Percentiles rank a stretch among this genome's conserved stretches.
phyloP scores from a whole-genome alignment of 2,888 invertebrate species.

The Stegana nigrithorax region DNA sequence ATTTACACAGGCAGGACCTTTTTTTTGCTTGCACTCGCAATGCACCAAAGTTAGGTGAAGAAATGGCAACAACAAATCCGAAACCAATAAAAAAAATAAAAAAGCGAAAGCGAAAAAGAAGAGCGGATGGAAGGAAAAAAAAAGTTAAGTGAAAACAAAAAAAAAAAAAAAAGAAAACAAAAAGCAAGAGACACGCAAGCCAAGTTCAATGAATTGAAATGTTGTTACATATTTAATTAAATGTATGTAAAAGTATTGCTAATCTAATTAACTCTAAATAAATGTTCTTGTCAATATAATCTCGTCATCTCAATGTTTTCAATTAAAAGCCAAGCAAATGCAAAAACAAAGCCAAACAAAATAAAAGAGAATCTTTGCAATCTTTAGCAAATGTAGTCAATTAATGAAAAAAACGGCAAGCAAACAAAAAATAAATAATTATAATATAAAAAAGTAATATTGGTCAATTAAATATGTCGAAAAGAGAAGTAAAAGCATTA shows the following conservation, averaged over 20 bases:
- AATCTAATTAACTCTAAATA: slow-evolving; percentile 20
- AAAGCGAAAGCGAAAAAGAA: neutral
- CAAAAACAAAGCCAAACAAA: slow-evolving; percentile 21
- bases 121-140: neutral
- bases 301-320: slow-evolving; percentile 44
- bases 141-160: neutral
- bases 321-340: slow-evolving; percentile 26
- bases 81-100: neutral
- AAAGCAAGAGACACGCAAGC: neutral
- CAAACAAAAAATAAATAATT: neutral
- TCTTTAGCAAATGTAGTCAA: slow-evolving; percentile 56
- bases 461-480: slow-evolving; percentile 48
- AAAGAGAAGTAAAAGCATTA: neutral
- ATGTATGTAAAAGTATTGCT: slow-evolving; percentile 36
- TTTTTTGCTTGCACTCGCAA: slow-evolving; percentile 30
- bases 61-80: neutral
- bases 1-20: slow-evolving; percentile 59
- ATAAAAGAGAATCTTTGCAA: slow-evolving; percentile 41
- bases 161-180: neutral
- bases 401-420: slow-evolving; percentile 26
- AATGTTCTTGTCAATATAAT: slow-evolving; percentile 44
- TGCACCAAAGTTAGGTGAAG: no score
- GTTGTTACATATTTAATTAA: slow-evolving; percentile 11
- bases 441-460: slow-evolving; percentile 32
- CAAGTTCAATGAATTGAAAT: no score